These are phyloP conservation scores for Blennius ocellaris DNA, from an alignment of 2,113 vertebrate species.

Conservation along the genomic window DNA sequence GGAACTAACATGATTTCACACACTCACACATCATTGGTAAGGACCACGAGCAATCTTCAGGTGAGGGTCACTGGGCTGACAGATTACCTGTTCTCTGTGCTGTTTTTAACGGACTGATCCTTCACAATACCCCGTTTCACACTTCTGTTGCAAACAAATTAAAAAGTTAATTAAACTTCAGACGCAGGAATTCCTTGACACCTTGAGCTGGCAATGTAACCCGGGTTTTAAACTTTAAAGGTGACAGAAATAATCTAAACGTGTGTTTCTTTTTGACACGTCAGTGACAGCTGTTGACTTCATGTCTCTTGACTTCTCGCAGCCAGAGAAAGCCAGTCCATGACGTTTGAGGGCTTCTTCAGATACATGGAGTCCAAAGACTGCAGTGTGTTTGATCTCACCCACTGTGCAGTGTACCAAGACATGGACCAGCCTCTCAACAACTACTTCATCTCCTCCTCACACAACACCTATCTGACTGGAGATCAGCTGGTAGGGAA, in stretches of 20 bases:
- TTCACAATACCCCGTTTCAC: no score
- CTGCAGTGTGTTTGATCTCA: conserved; percentile 80
- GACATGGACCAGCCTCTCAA: conserved; percentile 86
- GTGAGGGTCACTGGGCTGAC: no score
- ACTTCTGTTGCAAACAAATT: no score
- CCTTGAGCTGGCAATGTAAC: not conserved
- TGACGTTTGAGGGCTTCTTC: conserved; percentile 89
- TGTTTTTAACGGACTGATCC: no score
- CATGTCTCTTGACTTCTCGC: conserved; percentile 30
- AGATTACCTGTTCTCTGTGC: no score
- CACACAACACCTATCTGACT: conserved; percentile 91
- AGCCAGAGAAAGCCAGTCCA: conserved; percentile 79
- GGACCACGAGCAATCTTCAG: no score
- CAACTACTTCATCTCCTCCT: conserved; percentile 90
- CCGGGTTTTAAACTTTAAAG: not conserved
- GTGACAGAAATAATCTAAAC: not conserved
- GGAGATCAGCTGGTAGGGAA: conserved; percentile 84
- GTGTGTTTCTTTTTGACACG: no score
- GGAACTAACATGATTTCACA: no score
- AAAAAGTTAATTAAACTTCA: no score
- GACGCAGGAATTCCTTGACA: not conserved
- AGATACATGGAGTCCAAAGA: conserved; percentile 87
- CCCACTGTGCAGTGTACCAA: conserved; percentile 83
- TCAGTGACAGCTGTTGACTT: not conserved
- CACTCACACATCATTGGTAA: no score